These are phyloP conservation scores for Danio choprae DNA, from an alignment of 2,797 vertebrate species.

Conservation along the genomic window DNA sequence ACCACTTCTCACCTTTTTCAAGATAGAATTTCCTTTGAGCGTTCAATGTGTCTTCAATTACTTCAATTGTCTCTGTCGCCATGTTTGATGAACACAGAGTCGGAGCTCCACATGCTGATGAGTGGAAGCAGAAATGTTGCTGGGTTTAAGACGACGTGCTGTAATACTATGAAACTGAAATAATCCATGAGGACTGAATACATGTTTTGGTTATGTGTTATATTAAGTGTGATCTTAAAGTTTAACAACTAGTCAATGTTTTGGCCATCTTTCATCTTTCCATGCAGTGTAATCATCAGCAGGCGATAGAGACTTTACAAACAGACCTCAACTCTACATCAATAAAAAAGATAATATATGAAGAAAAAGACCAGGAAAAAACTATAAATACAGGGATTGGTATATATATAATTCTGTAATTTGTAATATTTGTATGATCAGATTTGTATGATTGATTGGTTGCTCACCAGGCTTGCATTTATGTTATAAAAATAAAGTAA, in stretches of 20 bases:
- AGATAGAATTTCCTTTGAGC: neutral
- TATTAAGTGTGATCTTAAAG: conserved; percentile 27
- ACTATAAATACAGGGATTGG: too few species aligned
- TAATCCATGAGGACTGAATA: neutral
- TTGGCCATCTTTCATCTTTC: conserved; percentile 6
- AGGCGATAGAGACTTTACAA: neutral
- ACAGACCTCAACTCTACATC: neutral
- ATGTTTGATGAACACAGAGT: conserved; percentile 12
- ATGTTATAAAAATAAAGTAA: too few species aligned
- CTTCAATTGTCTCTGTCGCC: neutral
- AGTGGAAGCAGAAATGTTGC: conserved; percentile 27
- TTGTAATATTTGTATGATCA: too few species aligned
- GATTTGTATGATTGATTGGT: too few species aligned
- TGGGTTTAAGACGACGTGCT: neutral
- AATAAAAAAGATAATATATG: neutral
- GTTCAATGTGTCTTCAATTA: conserved; percentile 19
- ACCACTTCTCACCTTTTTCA: conserved; percentile 26
- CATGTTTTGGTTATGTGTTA: neutral
- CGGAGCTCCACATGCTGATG: conserved; percentile 6
- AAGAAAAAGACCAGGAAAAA: too few species aligned
- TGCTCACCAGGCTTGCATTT: too few species aligned
- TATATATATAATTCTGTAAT: too few species aligned
- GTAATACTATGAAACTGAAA: conserved; percentile 13
- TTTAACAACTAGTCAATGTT: neutral
- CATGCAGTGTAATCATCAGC: neutral